phyloP scores from a whole-genome alignment of 92 coral and sea anemone species.

The Parazoanthus swiftii region DNA sequence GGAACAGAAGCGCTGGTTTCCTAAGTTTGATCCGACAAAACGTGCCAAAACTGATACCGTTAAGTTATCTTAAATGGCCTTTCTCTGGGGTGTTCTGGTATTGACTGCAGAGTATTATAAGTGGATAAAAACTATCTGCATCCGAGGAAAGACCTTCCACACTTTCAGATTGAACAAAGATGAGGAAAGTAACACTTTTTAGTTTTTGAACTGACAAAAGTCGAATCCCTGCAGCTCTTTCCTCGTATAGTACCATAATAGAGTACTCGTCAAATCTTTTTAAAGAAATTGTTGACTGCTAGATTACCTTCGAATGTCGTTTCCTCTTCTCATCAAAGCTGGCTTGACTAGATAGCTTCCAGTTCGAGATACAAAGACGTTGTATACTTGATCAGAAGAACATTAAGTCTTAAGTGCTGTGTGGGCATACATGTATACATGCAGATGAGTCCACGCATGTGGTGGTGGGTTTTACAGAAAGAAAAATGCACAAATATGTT shows the following conservation, averaged over 20 bases:
- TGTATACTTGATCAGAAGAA: not conserved
- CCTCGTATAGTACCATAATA: not conserved
- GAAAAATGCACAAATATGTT: conserved; percentile 42
- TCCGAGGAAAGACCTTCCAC: not conserved
- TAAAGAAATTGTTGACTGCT: not conserved
- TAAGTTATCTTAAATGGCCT: too few species aligned
- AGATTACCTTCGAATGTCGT: not conserved
- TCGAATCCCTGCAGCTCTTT: not conserved
- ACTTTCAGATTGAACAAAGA: not conserved
- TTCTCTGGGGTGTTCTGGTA: too few species aligned
- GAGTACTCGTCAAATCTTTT: not conserved
- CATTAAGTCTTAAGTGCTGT: not conserved
- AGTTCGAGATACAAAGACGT: not conserved
- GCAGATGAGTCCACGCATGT: conserved; percentile 5
- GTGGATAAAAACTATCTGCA: too few species aligned
- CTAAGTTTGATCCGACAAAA: too few species aligned
- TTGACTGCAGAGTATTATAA: too few species aligned
- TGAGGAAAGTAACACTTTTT: not conserved
- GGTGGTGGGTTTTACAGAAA: conserved; percentile 34
- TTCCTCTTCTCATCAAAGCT: not conserved
- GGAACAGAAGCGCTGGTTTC: too few species aligned
- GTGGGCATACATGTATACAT: not conserved
- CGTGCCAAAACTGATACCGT: too few species aligned
- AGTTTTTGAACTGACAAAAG: too few species aligned
- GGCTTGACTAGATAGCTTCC: not conserved